These are phyloP conservation scores for Gila orcuttii DNA, from an alignment of 2,113 vertebrate genomes.

Conservation along the genomic window DNA sequence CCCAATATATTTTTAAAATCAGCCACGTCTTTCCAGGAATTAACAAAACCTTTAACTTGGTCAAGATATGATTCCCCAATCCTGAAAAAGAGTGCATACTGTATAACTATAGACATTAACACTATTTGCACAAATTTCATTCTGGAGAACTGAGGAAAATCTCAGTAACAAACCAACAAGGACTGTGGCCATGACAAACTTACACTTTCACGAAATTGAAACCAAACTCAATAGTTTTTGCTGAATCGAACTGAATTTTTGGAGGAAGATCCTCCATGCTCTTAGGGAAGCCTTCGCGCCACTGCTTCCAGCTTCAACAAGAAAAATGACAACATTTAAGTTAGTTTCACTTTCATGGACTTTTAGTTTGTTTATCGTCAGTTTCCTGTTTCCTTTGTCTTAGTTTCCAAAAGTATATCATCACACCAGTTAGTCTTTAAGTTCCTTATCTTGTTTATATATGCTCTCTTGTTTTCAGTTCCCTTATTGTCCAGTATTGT, in stretches of 20 bases:
- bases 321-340: constrained; percentile 13
- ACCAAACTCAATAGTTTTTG: constrained; percentile 91
- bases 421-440: too few species aligned
- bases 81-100: constrained; percentile 66
- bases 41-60: constrained; percentile 95
- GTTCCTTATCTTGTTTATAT: too few species aligned
- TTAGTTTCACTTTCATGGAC: too few species aligned
- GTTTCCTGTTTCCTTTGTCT: too few species aligned
- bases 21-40: constrained; percentile 85
- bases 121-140: not conserved
- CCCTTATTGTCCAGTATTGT: too few species aligned
- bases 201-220: constrained; percentile 95
- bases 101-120: not conserved
- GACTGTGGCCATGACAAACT: constrained; percentile 62
- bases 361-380: too few species aligned
- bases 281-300: constrained; percentile 92
- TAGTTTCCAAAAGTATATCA: too few species aligned
- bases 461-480: too few species aligned
- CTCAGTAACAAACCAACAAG: not conserved
- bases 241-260: constrained; percentile 95
- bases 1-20: constrained; percentile 90
- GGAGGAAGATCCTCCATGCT: constrained; percentile 86
- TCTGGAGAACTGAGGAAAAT: not conserved
- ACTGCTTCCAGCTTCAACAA: constrained; percentile 88
- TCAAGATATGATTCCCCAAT: constrained; percentile 94